These are phyloP conservation scores for Lepidonotus clava DNA, from an alignment of 2,888 invertebrate genomes.

Conservation along the genomic window DNA sequence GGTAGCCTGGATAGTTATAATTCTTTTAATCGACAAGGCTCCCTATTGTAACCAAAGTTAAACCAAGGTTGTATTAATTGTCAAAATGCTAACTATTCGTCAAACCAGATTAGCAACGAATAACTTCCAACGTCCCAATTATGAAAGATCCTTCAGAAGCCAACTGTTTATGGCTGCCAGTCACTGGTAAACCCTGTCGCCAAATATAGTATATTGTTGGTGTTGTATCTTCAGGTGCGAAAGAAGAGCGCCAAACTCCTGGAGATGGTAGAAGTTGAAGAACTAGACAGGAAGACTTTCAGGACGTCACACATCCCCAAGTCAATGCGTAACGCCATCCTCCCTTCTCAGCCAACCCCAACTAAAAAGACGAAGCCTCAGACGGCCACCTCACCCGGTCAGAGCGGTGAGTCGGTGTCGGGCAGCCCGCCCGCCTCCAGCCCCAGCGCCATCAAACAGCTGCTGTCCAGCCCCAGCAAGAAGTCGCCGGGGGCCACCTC, in stretches of 20 bases:
- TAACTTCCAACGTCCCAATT: no score
- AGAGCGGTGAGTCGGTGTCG: background rate
- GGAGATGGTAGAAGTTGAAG: slow-evolving; percentile 89
- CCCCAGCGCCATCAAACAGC: slow-evolving; percentile 23
- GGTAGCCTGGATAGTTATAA: no score
- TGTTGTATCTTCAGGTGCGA: slow-evolving; percentile 83
- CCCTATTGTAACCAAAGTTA: no score
- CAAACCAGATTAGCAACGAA: no score
- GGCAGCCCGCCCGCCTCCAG: background rate
- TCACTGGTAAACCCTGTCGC: no score
- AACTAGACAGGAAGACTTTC: slow-evolving; percentile 66
- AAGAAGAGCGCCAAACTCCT: slow-evolving; percentile 97
- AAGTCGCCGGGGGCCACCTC: slow-evolving; percentile 6
- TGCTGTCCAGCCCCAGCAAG: slow-evolving; percentile 8
- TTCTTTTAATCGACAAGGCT: no score
- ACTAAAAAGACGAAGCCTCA: background rate
- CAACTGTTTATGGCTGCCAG: no score
- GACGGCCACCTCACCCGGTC: background rate
- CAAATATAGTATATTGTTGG: no score
- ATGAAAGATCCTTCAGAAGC: no score
- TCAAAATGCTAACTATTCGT: no score
- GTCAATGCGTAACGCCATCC: slow-evolving; percentile 1
- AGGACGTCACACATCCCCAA: slow-evolving; percentile 15
- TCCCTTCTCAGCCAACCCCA: background rate
- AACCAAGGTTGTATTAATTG: no score